phyloP scores from a whole-genome alignment of 23 tunicate species.

The Clavelina lepadiformis region DNA sequence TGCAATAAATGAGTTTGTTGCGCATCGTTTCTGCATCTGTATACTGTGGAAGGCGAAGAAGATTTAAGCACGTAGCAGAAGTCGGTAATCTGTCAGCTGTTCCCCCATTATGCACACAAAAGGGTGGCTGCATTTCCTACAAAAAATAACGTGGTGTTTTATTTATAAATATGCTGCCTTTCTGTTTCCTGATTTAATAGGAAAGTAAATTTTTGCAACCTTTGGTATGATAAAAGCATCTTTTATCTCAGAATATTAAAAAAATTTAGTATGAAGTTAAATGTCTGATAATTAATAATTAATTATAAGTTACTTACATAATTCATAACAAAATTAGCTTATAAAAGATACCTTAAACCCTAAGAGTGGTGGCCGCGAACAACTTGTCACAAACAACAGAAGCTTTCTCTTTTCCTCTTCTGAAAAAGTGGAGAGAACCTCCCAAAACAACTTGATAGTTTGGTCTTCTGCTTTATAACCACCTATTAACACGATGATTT shows the following conservation, averaged over 20 bases:
- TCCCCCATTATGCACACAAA: conserved; percentile 77
- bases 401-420: conserved; percentile 54
- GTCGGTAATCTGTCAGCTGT: conserved; percentile 72
- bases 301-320: too few relatives aligned
- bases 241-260: too few relatives aligned
- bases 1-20: conserved; percentile 61
- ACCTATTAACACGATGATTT: conserved; percentile 19
- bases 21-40: conserved; percentile 28
- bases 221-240: too few relatives aligned
- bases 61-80: conserved; percentile 79
- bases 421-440: conserved; percentile 27
- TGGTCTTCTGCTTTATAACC: conserved; percentile 59
- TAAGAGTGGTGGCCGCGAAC: conserved; percentile 82
- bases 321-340: too few relatives aligned
- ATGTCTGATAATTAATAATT: too few relatives aligned
- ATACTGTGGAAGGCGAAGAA: conserved; percentile 68
- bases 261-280: too few relatives aligned
- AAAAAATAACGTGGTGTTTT: background rate
- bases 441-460: conserved; percentile 58
- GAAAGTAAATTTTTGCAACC: background rate
- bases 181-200: too few relatives aligned
- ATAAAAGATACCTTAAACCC: conserved; percentile 81
- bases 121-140: conserved; percentile 84
- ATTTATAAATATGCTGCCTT: too few relatives aligned
- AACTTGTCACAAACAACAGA: conserved; percentile 77